Conservation (phyloP, 2,113 vertebrate genomes). For the Mungos mungo region DNA sequence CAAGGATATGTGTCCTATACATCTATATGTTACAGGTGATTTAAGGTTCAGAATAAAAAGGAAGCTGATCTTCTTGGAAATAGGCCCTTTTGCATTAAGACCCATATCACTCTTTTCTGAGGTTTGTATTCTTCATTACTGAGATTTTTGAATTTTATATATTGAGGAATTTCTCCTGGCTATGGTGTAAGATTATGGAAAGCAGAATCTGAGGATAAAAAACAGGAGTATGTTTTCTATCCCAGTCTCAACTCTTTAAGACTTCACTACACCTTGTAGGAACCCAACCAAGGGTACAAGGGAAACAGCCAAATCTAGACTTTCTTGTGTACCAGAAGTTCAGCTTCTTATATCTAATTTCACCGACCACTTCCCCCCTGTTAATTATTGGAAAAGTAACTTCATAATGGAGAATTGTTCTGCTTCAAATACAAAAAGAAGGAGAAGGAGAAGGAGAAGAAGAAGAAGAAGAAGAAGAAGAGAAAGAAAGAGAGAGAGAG, state of each 20-base stretch:
- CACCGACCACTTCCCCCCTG: neutral
- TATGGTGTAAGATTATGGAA: neutral
- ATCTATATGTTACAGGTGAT: neutral
- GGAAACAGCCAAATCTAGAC: neutral
- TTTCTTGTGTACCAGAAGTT: neutral
- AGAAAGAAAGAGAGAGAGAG: too few species aligned
- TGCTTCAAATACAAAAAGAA: neutral
- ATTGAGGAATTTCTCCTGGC: neutral
- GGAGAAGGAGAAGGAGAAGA: too few species aligned
- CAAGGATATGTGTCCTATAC: neutral
- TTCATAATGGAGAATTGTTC: neutral
- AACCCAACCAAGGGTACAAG: neutral
- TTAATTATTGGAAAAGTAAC: neutral
- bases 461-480: neutral
- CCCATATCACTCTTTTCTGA: neutral
- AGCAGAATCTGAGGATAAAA: neutral
- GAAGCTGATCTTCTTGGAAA: neutral
- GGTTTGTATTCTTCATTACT: neutral
- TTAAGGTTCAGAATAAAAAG: neutral
- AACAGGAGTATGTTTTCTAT: neutral
- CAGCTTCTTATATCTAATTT: neutral
- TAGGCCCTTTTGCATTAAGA: neutral
- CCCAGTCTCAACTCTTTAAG: neutral
- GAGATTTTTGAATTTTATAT: neutral
- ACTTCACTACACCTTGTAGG: neutral